Percentiles rank a stretch among this genome's conserved stretches.
Evolutionary conservation across 2,888 invertebrate genomes (phyloP).

Genomic region (Drosophila stalkeri): DNA sequence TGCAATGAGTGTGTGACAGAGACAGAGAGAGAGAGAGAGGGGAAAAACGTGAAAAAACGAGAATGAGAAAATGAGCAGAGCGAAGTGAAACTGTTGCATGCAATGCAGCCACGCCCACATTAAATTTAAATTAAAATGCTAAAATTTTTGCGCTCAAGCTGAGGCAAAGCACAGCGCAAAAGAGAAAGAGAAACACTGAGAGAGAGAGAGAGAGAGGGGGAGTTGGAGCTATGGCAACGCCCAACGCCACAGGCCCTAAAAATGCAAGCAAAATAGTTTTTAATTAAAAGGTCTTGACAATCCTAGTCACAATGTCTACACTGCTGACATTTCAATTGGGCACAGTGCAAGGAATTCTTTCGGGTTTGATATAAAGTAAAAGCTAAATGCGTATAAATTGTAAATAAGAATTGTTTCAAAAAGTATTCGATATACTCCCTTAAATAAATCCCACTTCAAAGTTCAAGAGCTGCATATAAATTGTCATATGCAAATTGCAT

Average conservation of each 20-base stretch:
- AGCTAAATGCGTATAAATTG: neutral
- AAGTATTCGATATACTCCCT: neutral
- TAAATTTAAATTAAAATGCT: slow-evolving; percentile 83
- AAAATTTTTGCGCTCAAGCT: slow-evolving; percentile 69
- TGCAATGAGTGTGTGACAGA: slow-evolving; percentile 55
- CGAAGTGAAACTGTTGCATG: slow-evolving; percentile 71
- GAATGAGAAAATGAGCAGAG: slow-evolving; percentile 4
- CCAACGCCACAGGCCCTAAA: slow-evolving; percentile 63
- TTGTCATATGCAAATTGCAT: slow-evolving; percentile 10
- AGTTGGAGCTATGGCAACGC: slow-evolving; percentile 32
- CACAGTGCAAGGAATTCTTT: slow-evolving; percentile 12
- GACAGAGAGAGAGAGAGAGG: slow-evolving; percentile 17
- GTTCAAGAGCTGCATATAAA: too few relatives aligned
- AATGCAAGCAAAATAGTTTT: slow-evolving; percentile 80
- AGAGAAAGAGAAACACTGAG: neutral
- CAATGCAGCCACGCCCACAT: slow-evolving; percentile 69
- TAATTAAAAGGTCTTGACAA: slow-evolving; percentile 75
- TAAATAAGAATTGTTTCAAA: neutral
- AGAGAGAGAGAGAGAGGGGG: neutral
- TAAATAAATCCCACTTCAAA: neutral
- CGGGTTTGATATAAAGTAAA: neutral
- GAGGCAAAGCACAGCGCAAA: slow-evolving; percentile 23
- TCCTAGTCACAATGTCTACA: slow-evolving; percentile 52
- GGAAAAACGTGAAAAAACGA: slow-evolving; percentile 12
- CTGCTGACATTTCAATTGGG: slow-evolving; percentile 52